Base-by-base conservation (phyloP, 2,113 vertebrate species). In the Chaetops frenatus region DNA sequence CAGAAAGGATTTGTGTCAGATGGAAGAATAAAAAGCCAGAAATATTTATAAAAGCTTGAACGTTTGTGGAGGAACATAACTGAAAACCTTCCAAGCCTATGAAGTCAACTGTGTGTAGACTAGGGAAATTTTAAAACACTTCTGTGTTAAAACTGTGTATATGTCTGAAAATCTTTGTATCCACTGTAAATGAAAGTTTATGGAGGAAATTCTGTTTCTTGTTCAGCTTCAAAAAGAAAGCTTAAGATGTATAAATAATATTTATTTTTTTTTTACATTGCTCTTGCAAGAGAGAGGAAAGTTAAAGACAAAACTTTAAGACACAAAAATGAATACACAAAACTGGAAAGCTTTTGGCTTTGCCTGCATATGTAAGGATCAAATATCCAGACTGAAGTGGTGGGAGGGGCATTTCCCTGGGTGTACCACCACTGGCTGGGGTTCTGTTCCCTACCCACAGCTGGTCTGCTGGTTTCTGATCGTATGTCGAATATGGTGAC, bases 401-500 rank as follows among this genome's bases (percentile, higher is more conserved):
- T 27, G 66, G 36, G 24, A 76, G 48, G 16, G 44, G 9, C 31
- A 10, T 72, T 85, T 64, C 27, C 45, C 40, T 67, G 79, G 10
- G 78, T 2, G 1, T 42, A 8, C 29, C 22, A 36, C 44, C 3
- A 1, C 16, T 69, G 60, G 9, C 28, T 57, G 48, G 19, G 19
- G 6, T 65, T 66, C 66, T 82, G 35, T 44, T 56, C 33, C 44
- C 40, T 79, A 47, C 45, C 18, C 1, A 1, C 15, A 28, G 27
- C 58, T 78, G 57, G 17, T 48, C 27, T 62, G 16, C 53, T 71
- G 38, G 18, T 91, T 89, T 67, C 53, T 72, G 40, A 8, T 56
- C 0, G 0, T 36, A 1, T 44, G 14, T 57, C 25, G 45, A 19
- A 17, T 47, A 20, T 11, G 35, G 19, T 42, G 48, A 44, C 45